Evolutionary conservation across 1,140 invertebrate genomes (phyloP).

Genomic region (Drosophila gunungcola): DNA sequence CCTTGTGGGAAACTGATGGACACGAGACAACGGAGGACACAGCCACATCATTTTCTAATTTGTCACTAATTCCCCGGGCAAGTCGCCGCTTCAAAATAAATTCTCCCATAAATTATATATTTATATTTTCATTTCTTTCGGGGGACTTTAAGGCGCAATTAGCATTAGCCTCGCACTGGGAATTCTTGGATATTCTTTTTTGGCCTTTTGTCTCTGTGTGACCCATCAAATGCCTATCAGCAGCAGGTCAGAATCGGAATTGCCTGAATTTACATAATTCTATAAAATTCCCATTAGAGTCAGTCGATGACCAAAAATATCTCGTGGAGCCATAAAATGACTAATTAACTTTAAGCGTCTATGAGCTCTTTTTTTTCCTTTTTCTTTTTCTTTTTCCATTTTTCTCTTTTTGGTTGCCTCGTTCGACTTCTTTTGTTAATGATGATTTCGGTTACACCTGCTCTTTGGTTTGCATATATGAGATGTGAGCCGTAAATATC

Average conservation of each 20-base stretch:
- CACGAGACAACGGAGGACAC: constrained; percentile 13
- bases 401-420: constrained; percentile 28
- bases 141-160: constrained; percentile 56
- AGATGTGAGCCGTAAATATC: constrained; percentile 39
- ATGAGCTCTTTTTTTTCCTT: constrained; percentile 33
- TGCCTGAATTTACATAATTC: constrained; percentile 72
- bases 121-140: constrained; percentile 32
- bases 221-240: constrained; percentile 74
- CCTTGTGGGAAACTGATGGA: constrained; percentile 47
- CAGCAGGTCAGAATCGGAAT: constrained; percentile 42
- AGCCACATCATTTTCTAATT: constrained; percentile 69
- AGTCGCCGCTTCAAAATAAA: constrained; percentile 27
- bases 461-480: constrained; percentile 29
- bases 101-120: constrained; percentile 49
- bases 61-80: constrained; percentile 59
- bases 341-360: constrained; percentile 77
- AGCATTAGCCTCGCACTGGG: constrained; percentile 57
- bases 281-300: constrained; percentile 74
- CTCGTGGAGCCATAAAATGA: constrained; percentile 54
- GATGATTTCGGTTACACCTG: constrained; percentile 46
- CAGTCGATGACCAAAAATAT: constrained; percentile 44
- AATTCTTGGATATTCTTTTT: constrained; percentile 9
- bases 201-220: constrained; percentile 31
- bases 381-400: constrained; percentile 14
- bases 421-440: constrained; percentile 46